A percentile compares a stretch with the other conserved stretches of the same genome.
These are phyloP conservation scores for Macquaria ambigua DNA, from an alignment of 2,113 vertebrate genomes.

Conservation along the genomic window DNA sequence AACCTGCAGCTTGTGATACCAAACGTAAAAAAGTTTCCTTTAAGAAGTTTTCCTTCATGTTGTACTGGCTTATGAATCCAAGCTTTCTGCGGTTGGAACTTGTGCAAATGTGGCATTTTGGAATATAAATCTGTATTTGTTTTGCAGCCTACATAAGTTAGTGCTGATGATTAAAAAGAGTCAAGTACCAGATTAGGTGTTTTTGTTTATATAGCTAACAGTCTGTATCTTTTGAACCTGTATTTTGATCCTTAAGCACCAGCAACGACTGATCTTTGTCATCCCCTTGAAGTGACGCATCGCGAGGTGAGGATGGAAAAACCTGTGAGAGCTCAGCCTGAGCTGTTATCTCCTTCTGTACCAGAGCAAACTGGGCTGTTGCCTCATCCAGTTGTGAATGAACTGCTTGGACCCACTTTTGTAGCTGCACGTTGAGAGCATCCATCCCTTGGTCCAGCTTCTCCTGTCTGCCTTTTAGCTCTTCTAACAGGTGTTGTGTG, in stretches of 20 bases:
- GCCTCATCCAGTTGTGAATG: conserved; percentile 81
- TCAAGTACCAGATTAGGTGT: conserved; percentile 29
- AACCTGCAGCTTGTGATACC: not conserved
- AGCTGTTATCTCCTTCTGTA: conserved; percentile 57
- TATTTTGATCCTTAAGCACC: conserved; percentile 44
- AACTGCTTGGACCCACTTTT: conserved; percentile 82
- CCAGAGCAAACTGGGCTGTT: conserved; percentile 51
- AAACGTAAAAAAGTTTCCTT: conserved; percentile 40
- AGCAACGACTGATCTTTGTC: conserved; percentile 41
- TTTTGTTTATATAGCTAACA: conserved; percentile 56
- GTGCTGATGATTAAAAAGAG: conserved; percentile 34
- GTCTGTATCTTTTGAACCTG: conserved; percentile 44
- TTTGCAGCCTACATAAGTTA: conserved; percentile 34
- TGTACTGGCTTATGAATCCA: conserved; percentile 12
- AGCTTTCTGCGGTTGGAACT: not conserved
- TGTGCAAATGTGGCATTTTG: conserved; percentile 46
- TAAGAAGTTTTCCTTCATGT: conserved; percentile 45
- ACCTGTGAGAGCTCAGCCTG: conserved; percentile 41
- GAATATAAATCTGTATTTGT: conserved; percentile 30
- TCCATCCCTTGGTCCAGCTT: conserved; percentile 77
- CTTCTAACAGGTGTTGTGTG: conserved; percentile 79
- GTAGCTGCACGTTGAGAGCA: conserved; percentile 76
- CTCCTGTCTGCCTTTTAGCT: conserved; percentile 83
- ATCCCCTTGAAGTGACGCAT: conserved; percentile 36
- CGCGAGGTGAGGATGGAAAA: conserved; percentile 30